Base-by-base conservation (phyloP, 2,113 vertebrate genomes). In the Opisthocomus hoazin region DNA sequence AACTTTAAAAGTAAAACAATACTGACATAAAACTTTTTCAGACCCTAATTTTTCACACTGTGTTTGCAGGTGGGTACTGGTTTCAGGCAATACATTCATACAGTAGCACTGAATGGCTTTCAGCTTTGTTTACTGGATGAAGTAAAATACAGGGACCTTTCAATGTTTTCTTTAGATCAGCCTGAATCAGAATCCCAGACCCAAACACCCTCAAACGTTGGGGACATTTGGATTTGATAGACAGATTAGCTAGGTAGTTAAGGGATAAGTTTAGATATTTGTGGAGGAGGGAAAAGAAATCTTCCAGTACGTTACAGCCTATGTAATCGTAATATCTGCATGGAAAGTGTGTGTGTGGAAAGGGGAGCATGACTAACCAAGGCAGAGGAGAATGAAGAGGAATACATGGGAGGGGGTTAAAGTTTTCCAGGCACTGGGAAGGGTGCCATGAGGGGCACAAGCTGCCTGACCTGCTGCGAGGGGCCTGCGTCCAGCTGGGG, bases 271-370 rank as follows among this genome's bases (percentile, higher is more conserved):
- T 96, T 95, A 90, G 79, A 48, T 82, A 32, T 48, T 84, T 90
- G 68, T 81, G 90, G 90, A 95, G 90, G 94, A 89, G 60, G 74
- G 48, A 92, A 77, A 93, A 84, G 58, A 84, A 85, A 70, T 74
- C n/a, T 96, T 91, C 32, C 64, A 75, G 15, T 41, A 50, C 2
- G 0, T 66, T 83, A 20, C 36, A 81, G 58, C 39, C 84, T 81
- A 34, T 2, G 4, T 37, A 90, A 78, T 64, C 5, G 1, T 65
- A 76, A 51, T 61, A 84, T 53, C 82, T 86, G 66, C 75, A 39
- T 34, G 63, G 76, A 73, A 85, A 36, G 74, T 83, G 32, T 2
- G 13, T 36, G 39, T 60, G 37, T 70, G 71, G 46, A 41, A 64
- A 88, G 43, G 45, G 45, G 7, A 74, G 46, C 15, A 21, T 58